phyloP scores from a whole-genome alignment of 2,797 vertebrate genomes.

The Momotus momota region DNA sequence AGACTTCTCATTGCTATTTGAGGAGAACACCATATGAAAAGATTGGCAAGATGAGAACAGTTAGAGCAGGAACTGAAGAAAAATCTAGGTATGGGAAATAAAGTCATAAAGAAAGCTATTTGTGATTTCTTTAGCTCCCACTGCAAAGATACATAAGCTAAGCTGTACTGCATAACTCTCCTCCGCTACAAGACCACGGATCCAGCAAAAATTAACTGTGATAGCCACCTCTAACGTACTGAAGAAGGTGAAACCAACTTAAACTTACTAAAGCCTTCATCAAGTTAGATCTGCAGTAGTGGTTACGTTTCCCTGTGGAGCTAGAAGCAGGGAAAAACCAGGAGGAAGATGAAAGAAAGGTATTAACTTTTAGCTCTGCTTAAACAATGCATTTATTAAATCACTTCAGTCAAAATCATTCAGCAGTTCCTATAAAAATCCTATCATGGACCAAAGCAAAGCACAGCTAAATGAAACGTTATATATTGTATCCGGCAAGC shows the following conservation, averaged over 20 bases:
- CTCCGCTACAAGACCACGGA: neutral
- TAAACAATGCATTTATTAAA: slow-evolving; percentile 27
- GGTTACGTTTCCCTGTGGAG: neutral
- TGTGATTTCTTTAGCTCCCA: neutral
- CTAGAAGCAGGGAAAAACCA: neutral
- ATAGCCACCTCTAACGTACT: neutral
- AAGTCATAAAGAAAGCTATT: neutral
- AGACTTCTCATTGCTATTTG: neutral
- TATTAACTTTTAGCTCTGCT: neutral
- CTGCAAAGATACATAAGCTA: neutral
- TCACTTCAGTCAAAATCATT: neutral
- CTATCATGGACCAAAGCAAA: neutral
- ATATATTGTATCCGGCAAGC: slow-evolving; percentile 47
- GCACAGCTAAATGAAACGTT: neutral
- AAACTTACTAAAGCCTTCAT: neutral
- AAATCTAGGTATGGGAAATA: slow-evolving; percentile 11
- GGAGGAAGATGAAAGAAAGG: neutral
- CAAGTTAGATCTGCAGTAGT: neutral
- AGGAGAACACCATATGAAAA: neutral
- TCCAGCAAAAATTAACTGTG: neutral
- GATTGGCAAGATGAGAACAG: neutral
- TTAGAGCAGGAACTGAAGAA: neutral
- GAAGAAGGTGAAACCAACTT: neutral
- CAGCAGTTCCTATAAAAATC: slow-evolving; percentile 7
- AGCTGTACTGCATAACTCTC: neutral